Conservation (phyloP, 2,888 invertebrate genomes). For the Alloscopus bannaensis region DNA sequence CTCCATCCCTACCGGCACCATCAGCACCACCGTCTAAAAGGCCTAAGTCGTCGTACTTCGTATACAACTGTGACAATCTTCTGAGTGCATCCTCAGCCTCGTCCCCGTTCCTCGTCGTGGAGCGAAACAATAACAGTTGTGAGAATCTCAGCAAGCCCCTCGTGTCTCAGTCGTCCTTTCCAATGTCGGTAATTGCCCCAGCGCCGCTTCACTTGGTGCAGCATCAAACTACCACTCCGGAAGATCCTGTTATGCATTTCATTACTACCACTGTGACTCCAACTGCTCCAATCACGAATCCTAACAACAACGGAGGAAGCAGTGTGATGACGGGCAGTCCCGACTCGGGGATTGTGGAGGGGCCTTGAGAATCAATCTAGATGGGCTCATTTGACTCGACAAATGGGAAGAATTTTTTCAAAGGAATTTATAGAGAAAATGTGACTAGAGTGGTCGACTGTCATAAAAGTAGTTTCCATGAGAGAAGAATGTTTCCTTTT, state of each 20-base stretch:
- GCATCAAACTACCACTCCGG: background rate
- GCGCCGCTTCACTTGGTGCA: constrained; percentile 7
- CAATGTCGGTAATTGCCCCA: constrained; percentile 25
- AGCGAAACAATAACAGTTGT: constrained; percentile 43
- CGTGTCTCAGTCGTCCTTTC: background rate
- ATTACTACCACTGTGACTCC: background rate
- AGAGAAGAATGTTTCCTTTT: no score
- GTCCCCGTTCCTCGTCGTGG: constrained; percentile 12
- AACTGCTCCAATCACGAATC: no score
- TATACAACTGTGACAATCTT: constrained; percentile 44
- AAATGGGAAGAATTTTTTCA: no score
- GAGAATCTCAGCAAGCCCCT: constrained; percentile 28
- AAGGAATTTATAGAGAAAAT: no score
- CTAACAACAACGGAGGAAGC: no score
- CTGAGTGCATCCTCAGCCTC: constrained; percentile 23
- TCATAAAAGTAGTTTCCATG: no score
- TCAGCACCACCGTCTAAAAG: constrained; percentile 36
- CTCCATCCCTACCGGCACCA: background rate
- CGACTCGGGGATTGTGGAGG: constrained; percentile 48
- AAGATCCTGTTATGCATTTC: background rate
- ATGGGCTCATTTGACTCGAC: background rate
- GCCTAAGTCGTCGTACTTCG: constrained; percentile 32
- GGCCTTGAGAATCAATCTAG: constrained; percentile 26
- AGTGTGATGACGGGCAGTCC: constrained; percentile 39
- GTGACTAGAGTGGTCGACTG: no score